These are phyloP conservation scores for Turnix velox DNA, from an alignment of 2,113 vertebrate genomes.

Conservation along the genomic window DNA sequence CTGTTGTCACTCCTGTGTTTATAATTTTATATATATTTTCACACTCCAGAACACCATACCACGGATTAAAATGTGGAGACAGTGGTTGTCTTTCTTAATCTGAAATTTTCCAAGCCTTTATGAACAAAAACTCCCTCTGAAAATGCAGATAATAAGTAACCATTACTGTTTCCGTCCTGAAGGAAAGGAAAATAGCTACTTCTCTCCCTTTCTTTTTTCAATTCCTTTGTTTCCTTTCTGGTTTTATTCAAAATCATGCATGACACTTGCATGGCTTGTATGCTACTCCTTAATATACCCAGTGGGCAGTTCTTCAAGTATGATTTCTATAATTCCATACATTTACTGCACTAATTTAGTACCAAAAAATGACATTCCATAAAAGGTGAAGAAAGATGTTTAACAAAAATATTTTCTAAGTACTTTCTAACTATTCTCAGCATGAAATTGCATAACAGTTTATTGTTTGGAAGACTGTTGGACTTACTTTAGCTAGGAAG, in stretches of 20 bases:
- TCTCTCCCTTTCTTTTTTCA: not conserved
- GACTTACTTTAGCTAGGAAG: not conserved
- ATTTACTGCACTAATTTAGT: not conserved
- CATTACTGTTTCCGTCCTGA: not conserved
- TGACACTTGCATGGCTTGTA: not conserved
- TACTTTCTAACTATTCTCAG: not conserved
- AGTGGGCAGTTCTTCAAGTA: not conserved
- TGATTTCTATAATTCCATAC: not conserved
- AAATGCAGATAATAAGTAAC: not conserved
- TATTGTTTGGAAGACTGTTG: not conserved
- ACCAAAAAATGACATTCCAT: not conserved
- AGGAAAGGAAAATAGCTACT: not conserved
- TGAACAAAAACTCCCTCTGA: not conserved
- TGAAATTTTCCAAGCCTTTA: not conserved
- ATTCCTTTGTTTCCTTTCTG: not conserved
- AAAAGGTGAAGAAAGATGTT: not conserved
- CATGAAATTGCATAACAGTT: not conserved
- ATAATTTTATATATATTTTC: not conserved
- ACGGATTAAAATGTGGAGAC: not conserved
- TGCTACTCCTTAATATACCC: not conserved
- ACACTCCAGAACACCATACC: not conserved
- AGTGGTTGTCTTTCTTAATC: not conserved
- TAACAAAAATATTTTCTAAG: not conserved
- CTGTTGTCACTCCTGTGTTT: not conserved
- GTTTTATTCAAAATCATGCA: conserved; percentile 28